Evolutionary conservation across 2,797 vertebrate species (phyloP).

Genomic region (Sciurus carolinensis): DNA sequence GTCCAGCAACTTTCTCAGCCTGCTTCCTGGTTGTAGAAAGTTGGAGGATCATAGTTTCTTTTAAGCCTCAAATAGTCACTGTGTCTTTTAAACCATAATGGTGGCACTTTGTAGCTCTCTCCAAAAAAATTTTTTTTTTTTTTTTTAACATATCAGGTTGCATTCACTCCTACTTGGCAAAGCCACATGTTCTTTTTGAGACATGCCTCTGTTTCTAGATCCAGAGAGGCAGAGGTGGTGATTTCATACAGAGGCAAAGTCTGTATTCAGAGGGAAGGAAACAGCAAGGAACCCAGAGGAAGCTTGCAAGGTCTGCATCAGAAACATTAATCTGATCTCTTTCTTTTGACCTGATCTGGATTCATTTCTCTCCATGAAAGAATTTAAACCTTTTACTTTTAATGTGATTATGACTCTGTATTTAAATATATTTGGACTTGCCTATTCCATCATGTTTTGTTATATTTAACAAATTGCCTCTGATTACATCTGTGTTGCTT

Average conservation of each 20-base stretch:
- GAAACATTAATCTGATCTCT: neutral
- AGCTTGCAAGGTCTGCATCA: neutral
- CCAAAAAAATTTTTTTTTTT: neutral
- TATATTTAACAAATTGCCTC: neutral
- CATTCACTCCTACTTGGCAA: neutral
- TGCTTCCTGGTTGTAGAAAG: neutral
- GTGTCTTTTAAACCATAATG: neutral
- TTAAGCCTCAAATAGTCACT: neutral
- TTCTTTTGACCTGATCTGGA: neutral
- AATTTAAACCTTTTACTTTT: constrained; percentile 22
- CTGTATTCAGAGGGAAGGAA: neutral
- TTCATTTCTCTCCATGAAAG: neutral
- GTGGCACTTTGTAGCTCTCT: neutral
- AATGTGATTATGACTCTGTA: neutral
- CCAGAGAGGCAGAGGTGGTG: neutral
- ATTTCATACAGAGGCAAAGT: neutral
- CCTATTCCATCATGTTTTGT: neutral
- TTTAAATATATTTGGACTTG: neutral
- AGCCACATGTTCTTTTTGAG: neutral
- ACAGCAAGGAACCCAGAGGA: neutral
- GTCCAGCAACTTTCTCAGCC: neutral
- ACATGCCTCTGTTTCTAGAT: neutral
- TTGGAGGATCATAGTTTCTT: neutral
- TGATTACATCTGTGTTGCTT: neutral
- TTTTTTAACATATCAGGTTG: neutral